Evolutionary conservation across 2,113 vertebrate species (phyloP).

Genomic region (Bujurquina vittata): DNA sequence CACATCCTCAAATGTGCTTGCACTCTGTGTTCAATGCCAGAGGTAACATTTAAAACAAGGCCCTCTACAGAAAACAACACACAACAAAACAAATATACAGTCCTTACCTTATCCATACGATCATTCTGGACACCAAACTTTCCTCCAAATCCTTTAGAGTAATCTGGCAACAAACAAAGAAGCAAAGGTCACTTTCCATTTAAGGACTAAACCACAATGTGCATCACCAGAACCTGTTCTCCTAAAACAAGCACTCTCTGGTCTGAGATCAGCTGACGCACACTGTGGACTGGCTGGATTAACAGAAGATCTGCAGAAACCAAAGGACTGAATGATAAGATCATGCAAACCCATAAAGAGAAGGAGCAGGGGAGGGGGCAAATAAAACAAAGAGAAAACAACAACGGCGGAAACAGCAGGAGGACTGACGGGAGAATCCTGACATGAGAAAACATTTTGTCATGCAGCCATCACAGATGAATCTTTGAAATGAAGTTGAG

Average conservation of each 20-base stretch:
- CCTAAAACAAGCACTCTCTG: background rate
- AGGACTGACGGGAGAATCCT: no score
- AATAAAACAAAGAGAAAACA: background rate
- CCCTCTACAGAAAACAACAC: background rate
- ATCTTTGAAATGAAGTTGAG: conserved; percentile 6
- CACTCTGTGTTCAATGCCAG: conserved; percentile 82
- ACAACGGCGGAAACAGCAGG: background rate
- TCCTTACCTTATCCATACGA: conserved; percentile 93
- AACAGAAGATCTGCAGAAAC: background rate
- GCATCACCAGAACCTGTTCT: background rate
- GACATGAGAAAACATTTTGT: background rate
- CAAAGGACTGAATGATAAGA: background rate
- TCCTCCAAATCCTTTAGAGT: conserved; percentile 94
- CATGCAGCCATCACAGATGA: conserved; percentile 26
- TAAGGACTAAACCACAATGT: background rate
- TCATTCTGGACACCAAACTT: conserved; percentile 96
- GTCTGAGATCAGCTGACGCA: conserved; percentile 14
- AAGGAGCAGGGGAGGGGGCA: background rate
- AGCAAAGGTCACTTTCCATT: background rate
- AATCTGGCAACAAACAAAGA: conserved; percentile 82
- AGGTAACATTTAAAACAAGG: background rate
- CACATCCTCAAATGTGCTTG: conserved; percentile 91
- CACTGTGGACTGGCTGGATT: background rate
- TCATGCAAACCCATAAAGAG: conserved; percentile 60
- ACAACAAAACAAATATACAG: background rate